phyloP scores from a whole-genome alignment of 1,140 invertebrate species.

The Drosophila asahinai region DNA sequence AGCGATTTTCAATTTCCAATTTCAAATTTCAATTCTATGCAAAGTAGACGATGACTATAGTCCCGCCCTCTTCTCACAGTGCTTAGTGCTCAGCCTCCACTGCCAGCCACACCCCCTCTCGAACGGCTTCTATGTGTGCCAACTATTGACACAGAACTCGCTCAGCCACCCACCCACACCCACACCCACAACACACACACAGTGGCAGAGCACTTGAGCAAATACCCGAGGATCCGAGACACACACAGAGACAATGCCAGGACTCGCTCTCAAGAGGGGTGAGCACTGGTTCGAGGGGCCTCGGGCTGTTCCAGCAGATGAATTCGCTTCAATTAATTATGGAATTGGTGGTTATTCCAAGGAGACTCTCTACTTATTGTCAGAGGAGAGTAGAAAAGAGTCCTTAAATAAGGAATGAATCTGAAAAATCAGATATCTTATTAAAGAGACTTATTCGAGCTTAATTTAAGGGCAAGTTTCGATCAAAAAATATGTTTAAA shows the following conservation, averaged over 20 bases:
- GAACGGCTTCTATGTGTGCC: conserved; percentile 62
- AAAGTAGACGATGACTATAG: conserved; percentile 60
- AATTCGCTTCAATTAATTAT: conserved; percentile 44
- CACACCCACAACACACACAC: background rate
- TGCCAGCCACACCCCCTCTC: background rate
- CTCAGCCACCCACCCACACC: conserved; percentile 14
- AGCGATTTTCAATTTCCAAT: conserved; percentile 77
- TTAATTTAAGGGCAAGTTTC: no score
- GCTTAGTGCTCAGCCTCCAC: no score
- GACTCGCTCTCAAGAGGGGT: conserved; percentile 17
- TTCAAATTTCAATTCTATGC: conserved; percentile 76
- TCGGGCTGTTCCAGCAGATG: conserved; percentile 26
- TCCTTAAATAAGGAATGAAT: background rate
- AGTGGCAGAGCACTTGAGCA: conserved; percentile 72
- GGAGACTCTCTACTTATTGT: background rate
- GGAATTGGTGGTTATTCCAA: conserved; percentile 35
- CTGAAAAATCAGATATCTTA: background rate
- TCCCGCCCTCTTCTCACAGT: background rate
- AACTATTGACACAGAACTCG: conserved; percentile 78
- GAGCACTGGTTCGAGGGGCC: background rate
- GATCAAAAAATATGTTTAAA: background rate
- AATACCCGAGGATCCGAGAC: conserved; percentile 50
- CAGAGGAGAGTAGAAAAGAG: background rate
- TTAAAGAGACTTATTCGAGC: no score
- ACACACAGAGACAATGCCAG: conserved; percentile 54